These are phyloP conservation scores for Eretmochelys imbricata DNA, from an alignment of 2,113 vertebrate species.

Conservation along the genomic window DNA sequence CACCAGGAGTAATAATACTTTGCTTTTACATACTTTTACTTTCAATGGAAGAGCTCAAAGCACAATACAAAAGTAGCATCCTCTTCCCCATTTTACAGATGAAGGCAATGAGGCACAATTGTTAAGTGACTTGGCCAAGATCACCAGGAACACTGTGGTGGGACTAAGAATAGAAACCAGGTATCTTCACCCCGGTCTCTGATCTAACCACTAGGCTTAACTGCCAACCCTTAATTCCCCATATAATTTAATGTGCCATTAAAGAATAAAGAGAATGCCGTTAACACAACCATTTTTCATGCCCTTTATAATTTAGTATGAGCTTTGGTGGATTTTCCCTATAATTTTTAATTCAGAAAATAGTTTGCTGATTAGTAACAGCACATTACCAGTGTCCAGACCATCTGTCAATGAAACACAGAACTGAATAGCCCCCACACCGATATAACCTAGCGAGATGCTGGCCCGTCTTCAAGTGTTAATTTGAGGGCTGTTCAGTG, in stretches of 20 bases:
- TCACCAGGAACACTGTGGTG: neutral
- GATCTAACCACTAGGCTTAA: neutral
- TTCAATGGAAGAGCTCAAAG: neutral
- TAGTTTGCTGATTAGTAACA: slow-evolving; percentile 15
- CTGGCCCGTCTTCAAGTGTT: slow-evolving; percentile 49
- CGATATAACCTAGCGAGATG: slow-evolving; percentile 6
- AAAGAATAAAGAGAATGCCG: neutral
- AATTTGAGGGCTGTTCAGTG: slow-evolving; percentile 7
- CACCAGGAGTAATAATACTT: neutral
- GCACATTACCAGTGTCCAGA: neutral
- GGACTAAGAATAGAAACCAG: neutral
- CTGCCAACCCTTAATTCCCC: neutral
- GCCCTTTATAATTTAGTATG: neutral
- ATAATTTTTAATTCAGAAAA: neutral
- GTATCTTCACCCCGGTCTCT: neutral
- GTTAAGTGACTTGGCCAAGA: neutral
- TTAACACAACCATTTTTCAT: neutral
- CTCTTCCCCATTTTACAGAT: neutral
- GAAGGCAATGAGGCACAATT: neutral
- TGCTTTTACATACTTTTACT: neutral
- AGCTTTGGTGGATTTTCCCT: neutral
- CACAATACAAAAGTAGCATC: neutral
- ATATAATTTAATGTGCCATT: neutral
- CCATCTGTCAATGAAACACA: neutral
- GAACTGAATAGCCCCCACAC: neutral